Evolutionary conservation across 2,113 vertebrate genomes (phyloP).

Genomic region (Nannobrachium achirus): DNA sequence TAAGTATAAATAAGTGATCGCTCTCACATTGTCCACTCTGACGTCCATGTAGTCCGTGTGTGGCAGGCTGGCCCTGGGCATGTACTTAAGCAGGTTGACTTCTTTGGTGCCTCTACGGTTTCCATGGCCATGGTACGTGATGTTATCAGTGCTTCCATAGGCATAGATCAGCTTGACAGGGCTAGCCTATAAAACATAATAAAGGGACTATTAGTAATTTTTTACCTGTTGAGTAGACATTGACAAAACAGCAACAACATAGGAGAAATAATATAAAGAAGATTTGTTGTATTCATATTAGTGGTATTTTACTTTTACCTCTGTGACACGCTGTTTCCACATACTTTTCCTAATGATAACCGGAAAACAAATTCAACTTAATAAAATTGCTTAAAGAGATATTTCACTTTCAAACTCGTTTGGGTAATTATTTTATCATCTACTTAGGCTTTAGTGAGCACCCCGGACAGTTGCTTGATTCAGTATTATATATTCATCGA

Average conservation of each 20-base stretch:
- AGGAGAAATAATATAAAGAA: background rate
- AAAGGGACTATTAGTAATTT: constrained; percentile 2
- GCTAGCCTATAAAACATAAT: constrained; percentile 28
- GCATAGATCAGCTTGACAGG: constrained; percentile 75
- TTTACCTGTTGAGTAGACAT: background rate
- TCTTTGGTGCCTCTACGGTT: constrained; percentile 62
- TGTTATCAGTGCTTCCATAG: constrained; percentile 65
- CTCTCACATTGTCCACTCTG: constrained; percentile 65
- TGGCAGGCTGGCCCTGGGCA: constrained; percentile 7
- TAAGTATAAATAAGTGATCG: background rate
- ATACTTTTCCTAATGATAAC: no score
- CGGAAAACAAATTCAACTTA: no score
- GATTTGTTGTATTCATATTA: no score
- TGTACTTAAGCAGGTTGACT: constrained; percentile 72
- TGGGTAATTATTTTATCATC: no score
- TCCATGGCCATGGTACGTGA: constrained; percentile 58
- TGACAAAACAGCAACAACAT: background rate
- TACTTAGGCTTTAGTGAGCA: no score
- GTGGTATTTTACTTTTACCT: no score
- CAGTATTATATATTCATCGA: no score
- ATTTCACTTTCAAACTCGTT: no score
- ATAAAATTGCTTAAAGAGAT: no score
- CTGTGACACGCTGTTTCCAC: no score
- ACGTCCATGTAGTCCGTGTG: constrained; percentile 44
- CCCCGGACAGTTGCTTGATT: no score